Evolutionary conservation across 2,888 invertebrate genomes (phyloP), one percentile per base, ranked within the genome.

Genomic region (Hyppa rectilinea): DNA sequence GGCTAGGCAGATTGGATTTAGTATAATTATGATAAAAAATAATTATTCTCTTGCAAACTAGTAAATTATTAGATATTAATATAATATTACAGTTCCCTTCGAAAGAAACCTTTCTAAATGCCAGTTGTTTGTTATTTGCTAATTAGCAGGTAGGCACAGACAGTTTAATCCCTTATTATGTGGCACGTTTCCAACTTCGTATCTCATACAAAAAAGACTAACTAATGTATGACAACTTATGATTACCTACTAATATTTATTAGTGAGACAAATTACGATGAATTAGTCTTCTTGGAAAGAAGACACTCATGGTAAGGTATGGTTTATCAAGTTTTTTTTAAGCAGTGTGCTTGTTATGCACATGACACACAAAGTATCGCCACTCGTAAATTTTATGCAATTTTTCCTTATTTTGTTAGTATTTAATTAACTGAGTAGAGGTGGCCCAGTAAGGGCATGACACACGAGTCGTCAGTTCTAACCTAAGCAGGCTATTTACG

Each of bases 181-280:
- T n/a, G 70, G 72, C 70, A 58, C 29, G 50, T 38, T 45, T 34
- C 70, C 77, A 68, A 68, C 31, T 36, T 56, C 23, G 9, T 76
- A 65, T 31, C 31, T 38, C 43, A 45, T 5, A 23, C 26, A 29
- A 75, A 52, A 50, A 50, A 65, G n/a, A 68, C 36, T 17, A 45
- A 34, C 17, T n/a, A 56, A 38, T 52, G 45, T 34, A 26, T 43
- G 36, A 36, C 4, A 17, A 47, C 14, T 5, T 36, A 43, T 9
- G 10, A 53, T 45, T 52, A 12, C 47, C 12, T 23, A 73, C 12
- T n/a, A 23, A 20, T 53, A 50, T n/a, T 31, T 40, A 64, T 40
- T 26, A 52, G 14, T 36, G 34, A 23, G 29, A 43, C 34, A 23
- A 29, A 50, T 34, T 47, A 49, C 14, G 26, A 5, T 26, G 2